phyloP scores from a whole-genome alignment of 2,888 invertebrate genomes.

The Calameuta idolon region DNA sequence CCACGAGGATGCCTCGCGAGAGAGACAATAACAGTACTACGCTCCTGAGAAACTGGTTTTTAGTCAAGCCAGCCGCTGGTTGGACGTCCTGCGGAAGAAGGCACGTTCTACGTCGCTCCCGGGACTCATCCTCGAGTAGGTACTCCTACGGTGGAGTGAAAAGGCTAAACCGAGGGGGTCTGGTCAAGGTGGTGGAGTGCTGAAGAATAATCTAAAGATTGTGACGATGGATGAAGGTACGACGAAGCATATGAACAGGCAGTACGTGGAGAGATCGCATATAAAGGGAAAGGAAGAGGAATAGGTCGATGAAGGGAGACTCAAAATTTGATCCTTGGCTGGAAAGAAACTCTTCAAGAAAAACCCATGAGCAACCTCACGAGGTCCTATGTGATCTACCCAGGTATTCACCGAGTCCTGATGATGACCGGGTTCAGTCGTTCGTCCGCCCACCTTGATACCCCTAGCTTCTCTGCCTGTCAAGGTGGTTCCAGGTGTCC shows the following conservation, averaged over 20 bases:
- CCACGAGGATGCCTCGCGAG: slow-evolving; percentile 25
- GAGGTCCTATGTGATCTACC: background rate
- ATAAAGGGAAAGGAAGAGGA: background rate
- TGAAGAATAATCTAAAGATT: background rate
- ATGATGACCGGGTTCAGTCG: background rate
- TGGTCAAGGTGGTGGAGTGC: background rate
- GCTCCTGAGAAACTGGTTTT: slow-evolving; percentile 36
- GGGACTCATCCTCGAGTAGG: background rate
- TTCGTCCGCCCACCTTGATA: background rate
- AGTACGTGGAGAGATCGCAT: background rate
- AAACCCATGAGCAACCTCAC: background rate
- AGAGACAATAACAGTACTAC: slow-evolving; percentile 37
- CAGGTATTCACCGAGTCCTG: background rate
- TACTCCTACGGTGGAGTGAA: background rate
- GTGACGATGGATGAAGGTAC: too few relatives aligned
- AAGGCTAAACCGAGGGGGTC: background rate
- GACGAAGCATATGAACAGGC: too few relatives aligned
- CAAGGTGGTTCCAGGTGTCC: background rate
- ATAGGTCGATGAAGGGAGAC: background rate
- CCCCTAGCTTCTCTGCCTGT: background rate
- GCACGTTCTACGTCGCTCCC: slow-evolving; percentile 8
- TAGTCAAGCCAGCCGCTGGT: slow-evolving; percentile 18
- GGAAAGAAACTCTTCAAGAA: background rate
- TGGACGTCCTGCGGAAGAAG: slow-evolving; percentile 2
- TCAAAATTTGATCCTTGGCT: background rate